These are phyloP conservation scores for Saccopteryx leptura DNA, from an alignment of 2,113 vertebrate species.

Conservation along the genomic window DNA sequence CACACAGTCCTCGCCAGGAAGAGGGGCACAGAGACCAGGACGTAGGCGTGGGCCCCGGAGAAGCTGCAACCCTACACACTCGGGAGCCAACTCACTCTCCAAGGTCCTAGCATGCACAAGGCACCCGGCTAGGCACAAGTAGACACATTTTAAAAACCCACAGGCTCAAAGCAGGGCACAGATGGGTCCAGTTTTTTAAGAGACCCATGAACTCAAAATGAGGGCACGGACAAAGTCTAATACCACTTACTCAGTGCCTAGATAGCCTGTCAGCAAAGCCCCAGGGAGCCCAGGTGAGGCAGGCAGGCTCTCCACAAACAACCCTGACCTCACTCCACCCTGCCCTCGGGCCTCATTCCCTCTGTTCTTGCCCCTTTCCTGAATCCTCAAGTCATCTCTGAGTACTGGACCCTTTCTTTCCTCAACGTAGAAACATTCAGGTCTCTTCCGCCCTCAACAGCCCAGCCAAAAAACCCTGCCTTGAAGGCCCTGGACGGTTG, in stretches of 20 bases:
- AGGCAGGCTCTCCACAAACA: background rate
- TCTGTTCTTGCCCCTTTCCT: background rate
- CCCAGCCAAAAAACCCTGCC: background rate
- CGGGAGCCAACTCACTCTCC: background rate
- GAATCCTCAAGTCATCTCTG: constrained; percentile 25
- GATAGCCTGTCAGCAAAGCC: background rate
- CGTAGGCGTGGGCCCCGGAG: background rate
- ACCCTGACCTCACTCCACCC: background rate
- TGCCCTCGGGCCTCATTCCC: background rate
- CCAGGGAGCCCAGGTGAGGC: background rate
- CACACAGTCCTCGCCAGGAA: background rate
- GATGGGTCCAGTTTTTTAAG: background rate
- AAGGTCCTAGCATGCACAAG: background rate
- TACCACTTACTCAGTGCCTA: background rate
- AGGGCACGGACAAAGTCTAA: background rate
- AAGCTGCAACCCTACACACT: background rate
- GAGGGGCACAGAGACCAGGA: background rate
- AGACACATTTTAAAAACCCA: background rate
- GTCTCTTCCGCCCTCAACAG: background rate
- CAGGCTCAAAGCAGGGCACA: background rate
- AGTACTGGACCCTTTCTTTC: constrained; percentile 7
- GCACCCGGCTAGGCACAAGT: background rate
- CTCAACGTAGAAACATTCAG: constrained; percentile 11
- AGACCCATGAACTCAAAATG: constrained; percentile 20
- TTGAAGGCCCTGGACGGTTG: background rate